Conservation (phyloP, 2,113 vertebrate species). For the Protobothrops mucrosquamatus region DNA sequence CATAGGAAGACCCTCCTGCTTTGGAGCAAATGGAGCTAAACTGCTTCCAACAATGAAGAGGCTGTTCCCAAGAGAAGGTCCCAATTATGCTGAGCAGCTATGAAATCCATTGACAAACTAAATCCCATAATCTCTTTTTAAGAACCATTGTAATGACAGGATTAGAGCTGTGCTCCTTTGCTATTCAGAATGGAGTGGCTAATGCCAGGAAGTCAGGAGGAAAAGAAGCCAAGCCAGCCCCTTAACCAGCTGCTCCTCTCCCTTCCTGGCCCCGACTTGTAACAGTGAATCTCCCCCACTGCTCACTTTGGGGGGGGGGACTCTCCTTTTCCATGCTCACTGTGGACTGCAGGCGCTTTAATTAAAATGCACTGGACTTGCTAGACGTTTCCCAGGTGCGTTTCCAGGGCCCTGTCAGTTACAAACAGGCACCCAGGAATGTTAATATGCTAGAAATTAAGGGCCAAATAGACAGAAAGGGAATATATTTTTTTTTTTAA, state of each 20-base stretch:
- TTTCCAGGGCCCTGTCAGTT: background rate
- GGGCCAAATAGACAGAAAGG: fast-evolving
- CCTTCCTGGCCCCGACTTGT: too few species aligned
- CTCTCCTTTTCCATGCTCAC: fast-evolving
- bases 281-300: fast-evolving
- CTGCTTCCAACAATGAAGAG: fast-evolving
- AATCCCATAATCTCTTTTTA: background rate
- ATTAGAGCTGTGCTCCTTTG: constrained; percentile 9
- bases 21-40: fast-evolving
- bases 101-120: constrained; percentile 8
- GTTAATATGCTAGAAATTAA: background rate
- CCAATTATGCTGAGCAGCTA: fast-evolving
- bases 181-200: background rate
- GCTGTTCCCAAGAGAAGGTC: background rate
- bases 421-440: too few species aligned
- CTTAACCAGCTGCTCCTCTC: fast-evolving
- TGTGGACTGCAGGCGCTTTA: fast-evolving
- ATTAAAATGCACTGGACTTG: background rate
- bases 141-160: constrained; percentile 18
- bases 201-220: background rate
- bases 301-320: background rate
- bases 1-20: background rate
- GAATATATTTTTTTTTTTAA: too few species aligned
- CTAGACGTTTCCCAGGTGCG: fast-evolving
- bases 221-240: fast-evolving